Base-by-base conservation (phyloP, 2,797 vertebrate genomes). In the Sebastes baramenuke region DNA sequence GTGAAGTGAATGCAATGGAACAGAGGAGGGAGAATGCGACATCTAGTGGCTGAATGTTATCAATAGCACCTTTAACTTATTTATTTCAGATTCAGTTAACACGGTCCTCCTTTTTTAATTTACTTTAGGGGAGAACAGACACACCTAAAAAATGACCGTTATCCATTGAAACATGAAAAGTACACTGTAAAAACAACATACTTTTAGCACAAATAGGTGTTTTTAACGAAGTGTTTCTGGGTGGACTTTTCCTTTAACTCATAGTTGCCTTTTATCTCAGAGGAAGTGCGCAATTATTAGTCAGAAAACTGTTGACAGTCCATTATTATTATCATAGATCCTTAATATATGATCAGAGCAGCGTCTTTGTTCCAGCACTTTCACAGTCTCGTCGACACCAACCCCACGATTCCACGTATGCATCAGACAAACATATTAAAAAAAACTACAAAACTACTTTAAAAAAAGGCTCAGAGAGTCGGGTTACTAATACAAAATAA, bases 391-490 rank as follows among this genome's bases (percentile, higher is more conserved):
- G 52, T 77, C 58, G 38, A 16, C 38, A 46, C 1, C n/a, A 29
- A 18, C 32, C 32, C 64, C 69, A 49, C 32, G 12, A 74, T 25
- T 58, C 32, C 54, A n/a, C 34, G 49, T 54, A 74, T 22, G 67
- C 27, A 52, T 79, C 58, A 77, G 52, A 82, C 56, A 83, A 81
- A 92, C 16, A 22, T 64, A 49, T 68, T 5, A 49, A 71, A 83
- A 87, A 79, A 85, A 38, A 46, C 42, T 79, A 88, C 12, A 88
- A 92, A 94, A 90, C 72, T 55, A 83, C 27, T 76, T 81, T 2
- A 69, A 67, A 80, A 88, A 93, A 91, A 91, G 89, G 91, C 90
- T 94, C 90, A 91, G 86, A 89, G 81, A 80, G 83, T 91, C 60
- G 77, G 82, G 58, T 81, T 81, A 59, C 82, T 78, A 59, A 60